Percentiles rank a stretch among this genome's conserved stretches.
These are phyloP conservation scores for Syrmaticus mikado DNA, from an alignment of 2,113 vertebrate species.

Conservation along the genomic window DNA sequence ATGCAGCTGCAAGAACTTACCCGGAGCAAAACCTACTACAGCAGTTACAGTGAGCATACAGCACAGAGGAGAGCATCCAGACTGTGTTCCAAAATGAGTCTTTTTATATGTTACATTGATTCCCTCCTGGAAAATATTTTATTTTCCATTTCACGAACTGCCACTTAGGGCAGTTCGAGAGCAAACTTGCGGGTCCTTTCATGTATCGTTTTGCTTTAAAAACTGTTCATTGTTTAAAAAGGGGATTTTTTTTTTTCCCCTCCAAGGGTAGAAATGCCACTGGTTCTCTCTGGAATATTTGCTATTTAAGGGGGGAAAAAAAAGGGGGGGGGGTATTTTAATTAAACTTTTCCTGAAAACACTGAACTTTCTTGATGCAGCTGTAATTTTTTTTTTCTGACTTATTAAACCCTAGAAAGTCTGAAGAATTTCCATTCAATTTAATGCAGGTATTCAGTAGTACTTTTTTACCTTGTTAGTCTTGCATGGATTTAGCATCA, in stretches of 20 bases:
- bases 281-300: neutral
- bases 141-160: neutral
- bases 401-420: neutral
- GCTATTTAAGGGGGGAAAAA: neutral
- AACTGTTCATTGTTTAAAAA: neutral
- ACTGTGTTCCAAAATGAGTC: neutral
- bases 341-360: neutral
- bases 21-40: neutral
- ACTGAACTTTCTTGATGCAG: neutral
- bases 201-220: neutral
- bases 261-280: accelerated
- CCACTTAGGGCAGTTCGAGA: neutral
- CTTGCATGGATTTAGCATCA: neutral
- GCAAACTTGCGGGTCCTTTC: neutral
- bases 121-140: neutral
- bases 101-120: neutral
- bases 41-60: neutral
- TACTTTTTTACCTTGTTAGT: neutral
- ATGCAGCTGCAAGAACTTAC: neutral
- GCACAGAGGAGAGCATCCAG: neutral
- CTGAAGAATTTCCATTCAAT: neutral
- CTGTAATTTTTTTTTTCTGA: neutral
- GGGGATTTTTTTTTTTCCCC: neutral
- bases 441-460: neutral
- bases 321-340: neutral